Percentiles rank a stretch among this genome's conserved stretches.
Conservation (phyloP, 2,888 invertebrate genomes). For the Aphelenchoides bicaudatus region DNA sequence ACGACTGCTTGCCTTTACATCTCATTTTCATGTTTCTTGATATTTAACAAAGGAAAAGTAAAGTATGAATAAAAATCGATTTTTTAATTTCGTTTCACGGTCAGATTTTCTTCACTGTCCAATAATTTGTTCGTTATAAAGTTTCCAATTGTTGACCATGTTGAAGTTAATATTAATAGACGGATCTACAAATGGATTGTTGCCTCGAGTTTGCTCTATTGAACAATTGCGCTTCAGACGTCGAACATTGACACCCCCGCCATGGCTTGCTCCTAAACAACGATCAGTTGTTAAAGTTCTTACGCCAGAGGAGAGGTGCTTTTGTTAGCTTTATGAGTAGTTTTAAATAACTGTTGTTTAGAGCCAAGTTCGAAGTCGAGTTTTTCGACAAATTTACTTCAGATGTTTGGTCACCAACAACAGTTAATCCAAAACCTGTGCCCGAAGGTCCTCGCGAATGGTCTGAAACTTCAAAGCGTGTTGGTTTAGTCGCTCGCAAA, state of each 20-base stretch:
- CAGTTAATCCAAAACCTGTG: constrained; percentile 24
- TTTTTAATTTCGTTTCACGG: too few species aligned
- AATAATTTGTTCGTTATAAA: too few species aligned
- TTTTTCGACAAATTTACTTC: neutral
- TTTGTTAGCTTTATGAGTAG: neutral
- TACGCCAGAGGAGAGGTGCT: neutral
- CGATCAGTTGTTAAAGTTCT: constrained; percentile 19
- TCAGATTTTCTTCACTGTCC: too few species aligned
- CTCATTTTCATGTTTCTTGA: neutral
- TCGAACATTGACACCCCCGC: constrained; percentile 43
- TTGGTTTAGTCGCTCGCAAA: constrained; percentile 49
- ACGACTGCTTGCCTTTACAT: neutral
- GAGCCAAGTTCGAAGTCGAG: constrained; percentile 17
- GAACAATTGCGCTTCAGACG: constrained; percentile 36
- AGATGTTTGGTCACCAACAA: too few species aligned
- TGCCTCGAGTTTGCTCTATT: too few species aligned
- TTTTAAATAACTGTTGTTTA: constrained; percentile 23
- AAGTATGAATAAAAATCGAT: too few species aligned
- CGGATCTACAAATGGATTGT: too few species aligned
- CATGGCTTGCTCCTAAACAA: constrained; percentile 43
- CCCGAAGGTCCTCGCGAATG: constrained; percentile 26
- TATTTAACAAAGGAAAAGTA: neutral
- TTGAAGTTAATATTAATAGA: too few species aligned
- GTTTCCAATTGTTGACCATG: too few species aligned
- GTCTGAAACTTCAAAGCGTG: constrained; percentile 30